Percentiles rank a stretch among this genome's conserved stretches.
These are phyloP conservation scores for Lonchura striata DNA, from an alignment of 2,113 vertebrate genomes.

Conservation along the genomic window DNA sequence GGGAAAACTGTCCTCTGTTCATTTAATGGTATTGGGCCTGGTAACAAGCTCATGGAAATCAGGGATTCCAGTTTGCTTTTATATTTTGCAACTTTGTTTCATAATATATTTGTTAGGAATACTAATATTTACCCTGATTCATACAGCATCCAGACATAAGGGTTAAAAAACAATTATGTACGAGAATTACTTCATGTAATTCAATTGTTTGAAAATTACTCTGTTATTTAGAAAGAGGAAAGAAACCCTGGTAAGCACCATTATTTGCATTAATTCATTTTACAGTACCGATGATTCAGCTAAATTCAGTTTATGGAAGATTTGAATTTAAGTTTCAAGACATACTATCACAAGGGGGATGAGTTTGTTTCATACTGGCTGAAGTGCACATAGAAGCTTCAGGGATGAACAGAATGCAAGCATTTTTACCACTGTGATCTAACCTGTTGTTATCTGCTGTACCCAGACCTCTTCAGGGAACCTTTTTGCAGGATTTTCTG, in stretches of 20 bases:
- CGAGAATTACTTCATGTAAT: not conserved
- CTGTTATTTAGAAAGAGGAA: not conserved
- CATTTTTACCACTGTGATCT: not conserved
- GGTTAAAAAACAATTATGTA: not conserved
- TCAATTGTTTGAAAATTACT: not conserved
- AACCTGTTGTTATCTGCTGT: not conserved
- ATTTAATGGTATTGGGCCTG: not conserved
- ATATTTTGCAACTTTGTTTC: not conserved
- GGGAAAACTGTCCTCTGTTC: not conserved
- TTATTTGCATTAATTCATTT: not conserved
- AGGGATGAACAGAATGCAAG: not conserved
- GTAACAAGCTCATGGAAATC: not conserved
- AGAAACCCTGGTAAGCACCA: not conserved
- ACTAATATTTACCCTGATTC: not conserved
- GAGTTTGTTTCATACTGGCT: not conserved
- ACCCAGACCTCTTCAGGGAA: not conserved
- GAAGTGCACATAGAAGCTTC: rapidly evolving
- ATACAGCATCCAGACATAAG: not conserved
- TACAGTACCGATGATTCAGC: not conserved
- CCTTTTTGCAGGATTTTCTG: not conserved
- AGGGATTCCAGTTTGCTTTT: not conserved
- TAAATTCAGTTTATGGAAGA: not conserved
- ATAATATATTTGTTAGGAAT: not conserved
- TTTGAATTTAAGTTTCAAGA: not conserved
- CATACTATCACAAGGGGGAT: not conserved